phyloP scores from a whole-genome alignment of 2,888 invertebrate species.

The Cheilosia impressa region DNA sequence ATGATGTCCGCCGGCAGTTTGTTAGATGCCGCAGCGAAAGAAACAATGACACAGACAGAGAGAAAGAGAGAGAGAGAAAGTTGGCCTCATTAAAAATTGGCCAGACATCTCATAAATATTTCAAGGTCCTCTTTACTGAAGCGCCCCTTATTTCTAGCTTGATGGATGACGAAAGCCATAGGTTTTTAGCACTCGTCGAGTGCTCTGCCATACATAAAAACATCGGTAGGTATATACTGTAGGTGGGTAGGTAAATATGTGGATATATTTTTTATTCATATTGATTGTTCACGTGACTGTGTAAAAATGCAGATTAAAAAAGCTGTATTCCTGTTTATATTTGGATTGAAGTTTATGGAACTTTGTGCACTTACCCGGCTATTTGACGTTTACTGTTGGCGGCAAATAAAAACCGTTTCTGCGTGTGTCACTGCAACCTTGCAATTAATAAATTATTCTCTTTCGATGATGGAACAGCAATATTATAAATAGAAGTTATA shows the following conservation, averaged over 20 bases:
- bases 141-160: slow-evolving; percentile 62
- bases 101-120: slow-evolving; percentile 79
- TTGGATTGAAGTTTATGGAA: slow-evolving; percentile 1
- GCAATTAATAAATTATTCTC: not conserved
- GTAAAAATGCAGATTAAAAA: slow-evolving; percentile 18
- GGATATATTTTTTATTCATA: slow-evolving; percentile 18
- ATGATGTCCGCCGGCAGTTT: slow-evolving; percentile 7
- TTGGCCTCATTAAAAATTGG: slow-evolving; percentile 78
- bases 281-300: slow-evolving; percentile 36
- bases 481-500: not conserved
- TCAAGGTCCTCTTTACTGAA: slow-evolving; percentile 74
- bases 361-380: not conserved
- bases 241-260: slow-evolving; percentile 33
- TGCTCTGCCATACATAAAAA: slow-evolving; percentile 26
- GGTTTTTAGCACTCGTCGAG: slow-evolving; percentile 76
- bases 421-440: not conserved
- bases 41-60: slow-evolving; percentile 23
- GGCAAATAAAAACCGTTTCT: not conserved
- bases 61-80: slow-evolving; percentile 71
- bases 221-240: not conserved
- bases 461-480: not conserved
- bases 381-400: not conserved
- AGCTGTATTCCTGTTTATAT: slow-evolving; percentile 2
- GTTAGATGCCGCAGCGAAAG: slow-evolving; percentile 59
- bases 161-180: slow-evolving; percentile 77